A percentile compares a stretch with the other conserved stretches of the same genome.
Conservation (phyloP, 1,140 invertebrate genomes). For the Archivesica marissinica region DNA sequence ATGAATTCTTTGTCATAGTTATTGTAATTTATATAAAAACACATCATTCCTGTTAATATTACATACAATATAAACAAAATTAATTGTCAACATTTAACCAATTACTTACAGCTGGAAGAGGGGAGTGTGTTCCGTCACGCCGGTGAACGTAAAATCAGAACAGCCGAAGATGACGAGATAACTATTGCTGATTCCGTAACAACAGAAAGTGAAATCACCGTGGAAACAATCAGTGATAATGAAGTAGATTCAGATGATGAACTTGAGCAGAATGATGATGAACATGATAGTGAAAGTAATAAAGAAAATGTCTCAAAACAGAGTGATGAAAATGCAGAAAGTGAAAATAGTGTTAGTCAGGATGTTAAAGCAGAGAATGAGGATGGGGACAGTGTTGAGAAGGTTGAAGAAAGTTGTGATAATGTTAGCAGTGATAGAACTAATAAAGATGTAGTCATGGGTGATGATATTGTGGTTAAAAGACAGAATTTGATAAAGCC, state of each 20-base stretch:
- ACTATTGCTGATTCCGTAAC: constrained; percentile 71
- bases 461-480: background rate
- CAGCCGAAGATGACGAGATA: constrained; percentile 78
- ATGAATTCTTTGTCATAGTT: too few relatives aligned
- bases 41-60: too few relatives aligned
- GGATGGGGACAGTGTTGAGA: constrained; percentile 34
- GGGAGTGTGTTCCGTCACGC: constrained; percentile 81
- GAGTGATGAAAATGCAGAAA: constrained; percentile 55
- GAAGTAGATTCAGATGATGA: constrained; percentile 68
- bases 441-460: background rate
- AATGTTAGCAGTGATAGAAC: constrained; percentile 23
- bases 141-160: constrained; percentile 83
- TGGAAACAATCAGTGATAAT: constrained; percentile 61
- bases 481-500: background rate
- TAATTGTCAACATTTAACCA: background rate
- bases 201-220: constrained; percentile 69
- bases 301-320: constrained; percentile 61
- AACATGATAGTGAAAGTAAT: constrained; percentile 80
- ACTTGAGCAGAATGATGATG: constrained; percentile 67
- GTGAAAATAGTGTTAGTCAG: constrained; percentile 25
- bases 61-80: background rate
- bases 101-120: constrained; percentile 80
- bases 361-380: constrained; percentile 20
- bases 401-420: background rate
- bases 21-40: too few relatives aligned